Conservation (phyloP, 2,888 invertebrate species). For the Pinctada fucata region DNA sequence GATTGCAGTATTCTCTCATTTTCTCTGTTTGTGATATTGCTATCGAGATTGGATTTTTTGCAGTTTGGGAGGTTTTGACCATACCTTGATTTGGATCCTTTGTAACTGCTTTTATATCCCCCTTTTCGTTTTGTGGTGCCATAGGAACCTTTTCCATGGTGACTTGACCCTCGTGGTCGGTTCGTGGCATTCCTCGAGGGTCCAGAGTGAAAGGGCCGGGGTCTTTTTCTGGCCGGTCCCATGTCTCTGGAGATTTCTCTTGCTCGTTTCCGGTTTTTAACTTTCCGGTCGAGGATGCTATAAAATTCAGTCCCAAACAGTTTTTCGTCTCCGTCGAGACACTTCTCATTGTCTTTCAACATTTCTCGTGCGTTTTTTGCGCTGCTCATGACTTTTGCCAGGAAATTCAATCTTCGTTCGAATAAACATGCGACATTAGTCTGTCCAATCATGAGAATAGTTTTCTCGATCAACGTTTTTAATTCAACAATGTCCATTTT, state of each 20-base stretch:
- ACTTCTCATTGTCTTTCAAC: neutral
- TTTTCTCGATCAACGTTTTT: slow-evolving; percentile 4
- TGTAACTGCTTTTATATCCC: neutral
- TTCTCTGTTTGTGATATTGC: neutral
- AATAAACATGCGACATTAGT: slow-evolving; percentile 3
- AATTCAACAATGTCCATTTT: neutral
- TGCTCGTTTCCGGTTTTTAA: slow-evolving; percentile 20
- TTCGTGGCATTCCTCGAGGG: neutral
- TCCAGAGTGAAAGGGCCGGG: neutral
- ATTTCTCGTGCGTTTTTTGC: neutral
- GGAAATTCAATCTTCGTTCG: slow-evolving; percentile 10
- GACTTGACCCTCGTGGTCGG: neutral
- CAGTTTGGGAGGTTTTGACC: no score
- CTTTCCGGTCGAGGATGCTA: slow-evolving; percentile 17
- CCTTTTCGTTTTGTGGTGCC: neutral
- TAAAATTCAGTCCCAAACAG: slow-evolving; percentile 13
- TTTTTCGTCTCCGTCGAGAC: neutral
- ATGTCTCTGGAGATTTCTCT: slow-evolving; percentile 18
- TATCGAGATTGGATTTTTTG: neutral
- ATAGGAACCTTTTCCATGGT: neutral
- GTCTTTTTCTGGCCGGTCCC: neutral
- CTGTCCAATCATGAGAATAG: slow-evolving; percentile 10
- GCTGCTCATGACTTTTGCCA: slow-evolving; percentile 3
- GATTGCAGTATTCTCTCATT: neutral
- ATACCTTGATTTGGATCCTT: neutral